Evolutionary conservation across 1,140 invertebrate species (phyloP), one percentile per base, ranked within the genome.

Genomic region (Aphelenchoides avenae): DNA sequence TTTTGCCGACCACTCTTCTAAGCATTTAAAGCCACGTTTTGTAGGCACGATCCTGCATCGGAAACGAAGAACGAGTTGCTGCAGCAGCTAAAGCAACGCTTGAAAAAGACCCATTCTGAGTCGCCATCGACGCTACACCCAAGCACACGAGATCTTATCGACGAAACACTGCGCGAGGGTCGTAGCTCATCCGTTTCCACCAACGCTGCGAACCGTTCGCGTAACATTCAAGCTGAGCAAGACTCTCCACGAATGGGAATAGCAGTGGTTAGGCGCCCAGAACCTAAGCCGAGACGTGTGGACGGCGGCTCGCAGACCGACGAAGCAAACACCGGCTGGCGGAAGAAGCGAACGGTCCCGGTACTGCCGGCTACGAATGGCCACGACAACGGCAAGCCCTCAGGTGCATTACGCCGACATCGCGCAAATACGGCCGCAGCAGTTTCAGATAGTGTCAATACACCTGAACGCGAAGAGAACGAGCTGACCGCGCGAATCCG

Each of bases 401-500:
- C 55, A 27, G 1, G 50, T 36, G 9, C 15, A 22, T 29, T 24
- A 39, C 20, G 15, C 7, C 39, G 20, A n/a, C 7, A 18, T 7
- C 34, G n/a, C 13, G n/a, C n/a, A 56, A 33, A 61, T 44, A 20
- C 42, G 1, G 53, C 51, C n/a, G n/a, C 6, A 40, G 15, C 5
- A 13, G 61, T 24, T 6, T 15, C 22, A 4, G 64, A 33, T 37
- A 36, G 18, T 22, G 2, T 24, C 5, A 41, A 60, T 11, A 18
- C 30, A 1, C 41, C 46, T 22, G 30, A n/a, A 9, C 34, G 29
- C 20, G 40, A 20, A 6, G 51, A 58, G 27, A 63, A 62, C 13
- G 71, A 75, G 42, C 49, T 74, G 18, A 49, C 61, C 39, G 64
- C 71, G 9, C 68, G 54, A 34, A 74, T 74, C 36, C 41, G 68